Conservation (phyloP, 1,140 invertebrate species). For the Heliconius melpomene region DNA sequence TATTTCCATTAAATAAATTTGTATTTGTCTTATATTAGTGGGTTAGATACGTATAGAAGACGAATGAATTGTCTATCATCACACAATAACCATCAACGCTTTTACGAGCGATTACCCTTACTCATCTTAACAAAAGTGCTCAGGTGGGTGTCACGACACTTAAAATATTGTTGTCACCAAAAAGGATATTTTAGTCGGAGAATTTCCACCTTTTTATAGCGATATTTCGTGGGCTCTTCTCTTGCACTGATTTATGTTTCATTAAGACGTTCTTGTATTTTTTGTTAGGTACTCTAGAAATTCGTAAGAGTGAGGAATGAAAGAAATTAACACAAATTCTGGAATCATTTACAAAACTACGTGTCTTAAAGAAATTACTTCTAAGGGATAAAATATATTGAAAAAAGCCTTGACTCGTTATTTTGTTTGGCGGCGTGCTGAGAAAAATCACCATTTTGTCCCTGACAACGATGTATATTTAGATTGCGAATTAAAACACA, state of each 20-base stretch:
- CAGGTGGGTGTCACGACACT: constrained; percentile 63
- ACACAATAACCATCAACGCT: constrained; percentile 8
- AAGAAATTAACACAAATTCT: constrained; percentile 24
- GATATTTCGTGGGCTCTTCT: constrained; percentile 51
- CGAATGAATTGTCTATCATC: constrained; percentile 7
- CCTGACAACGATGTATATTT: constrained; percentile 16
- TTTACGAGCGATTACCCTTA: constrained; percentile 16
- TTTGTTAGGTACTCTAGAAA: constrained; percentile 24
- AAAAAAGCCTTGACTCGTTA: constrained; percentile 15
- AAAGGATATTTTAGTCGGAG: constrained; percentile 68
- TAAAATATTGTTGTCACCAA: constrained; percentile 73
- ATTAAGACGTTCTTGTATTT: constrained; percentile 50
- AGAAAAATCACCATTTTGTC: constrained; percentile 15
- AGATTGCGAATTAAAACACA: constrained; percentile 8
- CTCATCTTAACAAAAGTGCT: constrained; percentile 42
- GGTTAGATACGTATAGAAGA: background rate
- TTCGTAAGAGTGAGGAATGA: constrained; percentile 33
- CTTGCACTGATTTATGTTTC: constrained; percentile 69
- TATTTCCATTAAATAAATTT: background rate
- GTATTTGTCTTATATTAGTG: background rate
- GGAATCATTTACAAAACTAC: constrained; percentile 27
- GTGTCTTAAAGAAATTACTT: constrained; percentile 18
- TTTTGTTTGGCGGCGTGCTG: background rate
- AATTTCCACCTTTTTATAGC: constrained; percentile 54
- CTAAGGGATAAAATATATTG: constrained; percentile 5